Conservation (phyloP, 2,113 vertebrate species). For the Ursus arctos region DNA sequence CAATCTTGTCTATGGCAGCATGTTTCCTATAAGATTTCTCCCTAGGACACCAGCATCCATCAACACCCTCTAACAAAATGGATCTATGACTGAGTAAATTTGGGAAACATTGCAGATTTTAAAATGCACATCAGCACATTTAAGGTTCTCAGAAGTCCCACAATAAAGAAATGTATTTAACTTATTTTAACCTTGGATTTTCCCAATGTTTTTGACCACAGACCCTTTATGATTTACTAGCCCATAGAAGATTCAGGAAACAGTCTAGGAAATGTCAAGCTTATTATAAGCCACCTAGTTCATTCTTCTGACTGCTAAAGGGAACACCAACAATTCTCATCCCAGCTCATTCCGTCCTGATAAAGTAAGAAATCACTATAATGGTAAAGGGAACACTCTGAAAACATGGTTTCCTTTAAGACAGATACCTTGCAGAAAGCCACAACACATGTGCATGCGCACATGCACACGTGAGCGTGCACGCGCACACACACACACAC, state of each 20-base stretch:
- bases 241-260: not conserved
- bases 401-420: constrained; percentile 27
- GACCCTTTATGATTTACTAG: not conserved
- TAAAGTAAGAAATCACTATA: not conserved
- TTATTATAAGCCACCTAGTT: not conserved
- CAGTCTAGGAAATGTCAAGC: not conserved
- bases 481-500: rapidly evolving
- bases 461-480: too few relatives aligned
- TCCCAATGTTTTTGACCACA: not conserved
- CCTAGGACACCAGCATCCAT: not conserved
- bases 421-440: not conserved
- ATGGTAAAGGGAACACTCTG: not conserved
- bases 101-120: not conserved
- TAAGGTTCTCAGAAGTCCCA: not conserved
- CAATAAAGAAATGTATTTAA: not conserved
- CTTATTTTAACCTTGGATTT: constrained; percentile 10
- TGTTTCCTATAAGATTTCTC: not conserved
- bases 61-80: not conserved
- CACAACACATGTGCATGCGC: not conserved
- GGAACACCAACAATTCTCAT: not conserved
- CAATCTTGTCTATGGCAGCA: too few relatives aligned
- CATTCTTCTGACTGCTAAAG: not conserved
- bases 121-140: not conserved
- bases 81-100: not conserved
- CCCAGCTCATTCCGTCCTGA: not conserved